Conservation (phyloP, 2,888 invertebrate genomes). For the Latrodectus hesperus region DNA sequence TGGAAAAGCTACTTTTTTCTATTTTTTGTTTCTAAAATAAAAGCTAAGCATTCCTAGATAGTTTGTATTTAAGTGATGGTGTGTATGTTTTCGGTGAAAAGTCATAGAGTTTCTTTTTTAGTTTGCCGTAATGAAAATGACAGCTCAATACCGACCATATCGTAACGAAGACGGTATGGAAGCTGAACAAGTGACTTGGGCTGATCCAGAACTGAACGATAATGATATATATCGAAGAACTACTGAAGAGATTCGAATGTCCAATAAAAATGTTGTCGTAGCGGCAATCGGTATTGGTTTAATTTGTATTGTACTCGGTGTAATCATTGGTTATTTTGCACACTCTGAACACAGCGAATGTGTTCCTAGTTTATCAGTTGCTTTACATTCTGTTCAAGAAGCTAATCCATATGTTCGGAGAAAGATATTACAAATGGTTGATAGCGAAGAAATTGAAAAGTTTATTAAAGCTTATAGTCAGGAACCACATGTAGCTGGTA, state of each 20-base stretch:
- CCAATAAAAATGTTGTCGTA: slow-evolving; percentile 60
- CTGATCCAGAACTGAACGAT: slow-evolving; percentile 70
- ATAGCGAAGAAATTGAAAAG: slow-evolving; percentile 61
- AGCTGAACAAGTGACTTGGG: slow-evolving; percentile 70
- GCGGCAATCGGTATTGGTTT: slow-evolving; percentile 68
- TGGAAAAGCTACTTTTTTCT: too few relatives aligned
- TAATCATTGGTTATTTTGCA: slow-evolving; percentile 71
- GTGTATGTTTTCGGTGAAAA: slow-evolving; percentile 20
- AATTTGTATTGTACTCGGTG: slow-evolving; percentile 69
- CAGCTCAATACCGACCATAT: slow-evolving; percentile 70
- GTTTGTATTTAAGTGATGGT: neutral
- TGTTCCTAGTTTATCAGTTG: slow-evolving; percentile 69
- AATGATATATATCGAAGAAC: slow-evolving; percentile 72
- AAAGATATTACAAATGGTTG: slow-evolving; percentile 68
- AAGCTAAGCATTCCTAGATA: too few relatives aligned
- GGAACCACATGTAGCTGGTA: slow-evolving; percentile 70
- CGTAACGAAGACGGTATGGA: slow-evolving; percentile 71
- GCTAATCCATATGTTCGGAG: slow-evolving; percentile 70
- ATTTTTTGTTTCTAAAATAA: too few relatives aligned
- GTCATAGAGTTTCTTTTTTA: slow-evolving; percentile 49
- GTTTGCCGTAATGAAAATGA: slow-evolving; percentile 63
- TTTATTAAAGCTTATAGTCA: slow-evolving; percentile 66
- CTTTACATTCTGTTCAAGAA: slow-evolving; percentile 70
- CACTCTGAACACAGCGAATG: slow-evolving; percentile 70
- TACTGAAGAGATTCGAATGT: slow-evolving; percentile 68